Conservation (phyloP, 2,113 vertebrate species). For the Pseudopipra pipra region DNA sequence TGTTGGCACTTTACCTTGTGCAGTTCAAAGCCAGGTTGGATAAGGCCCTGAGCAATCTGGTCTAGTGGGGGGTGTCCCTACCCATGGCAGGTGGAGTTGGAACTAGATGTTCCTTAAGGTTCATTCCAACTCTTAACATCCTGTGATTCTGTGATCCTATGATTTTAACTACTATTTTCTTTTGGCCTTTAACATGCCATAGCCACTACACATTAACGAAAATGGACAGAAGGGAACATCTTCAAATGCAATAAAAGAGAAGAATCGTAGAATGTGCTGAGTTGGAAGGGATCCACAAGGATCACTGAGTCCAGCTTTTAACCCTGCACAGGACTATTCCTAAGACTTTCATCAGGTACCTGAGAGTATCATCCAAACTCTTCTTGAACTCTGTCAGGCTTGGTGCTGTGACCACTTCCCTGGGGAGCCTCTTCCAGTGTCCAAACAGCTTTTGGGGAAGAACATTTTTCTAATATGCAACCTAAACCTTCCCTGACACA, state of each 20-base stretch:
- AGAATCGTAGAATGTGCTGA: background rate
- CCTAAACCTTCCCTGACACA: background rate
- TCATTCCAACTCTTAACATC: background rate
- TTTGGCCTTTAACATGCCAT: background rate
- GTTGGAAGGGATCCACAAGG: background rate
- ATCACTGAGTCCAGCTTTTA: background rate
- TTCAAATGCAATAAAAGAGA: background rate
- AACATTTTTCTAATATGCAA: background rate
- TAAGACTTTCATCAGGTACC: background rate
- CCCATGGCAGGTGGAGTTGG: background rate
- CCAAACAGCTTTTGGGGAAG: too few relatives aligned
- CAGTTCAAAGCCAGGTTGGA: background rate
- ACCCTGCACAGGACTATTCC: too few relatives aligned
- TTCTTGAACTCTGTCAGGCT: background rate
- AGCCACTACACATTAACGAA: accelerated
- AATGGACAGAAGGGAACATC: background rate
- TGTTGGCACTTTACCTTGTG: background rate
- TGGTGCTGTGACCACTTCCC: background rate
- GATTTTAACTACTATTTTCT: background rate
- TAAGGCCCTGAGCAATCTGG: background rate
- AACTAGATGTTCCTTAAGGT: background rate
- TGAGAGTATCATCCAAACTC: background rate
- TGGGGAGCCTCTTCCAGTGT: background rate
- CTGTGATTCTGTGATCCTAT: background rate
- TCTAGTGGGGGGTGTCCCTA: background rate